phyloP scores from a whole-genome alignment of 1,140 invertebrate species.

The Zaprionus vittiger region DNA sequence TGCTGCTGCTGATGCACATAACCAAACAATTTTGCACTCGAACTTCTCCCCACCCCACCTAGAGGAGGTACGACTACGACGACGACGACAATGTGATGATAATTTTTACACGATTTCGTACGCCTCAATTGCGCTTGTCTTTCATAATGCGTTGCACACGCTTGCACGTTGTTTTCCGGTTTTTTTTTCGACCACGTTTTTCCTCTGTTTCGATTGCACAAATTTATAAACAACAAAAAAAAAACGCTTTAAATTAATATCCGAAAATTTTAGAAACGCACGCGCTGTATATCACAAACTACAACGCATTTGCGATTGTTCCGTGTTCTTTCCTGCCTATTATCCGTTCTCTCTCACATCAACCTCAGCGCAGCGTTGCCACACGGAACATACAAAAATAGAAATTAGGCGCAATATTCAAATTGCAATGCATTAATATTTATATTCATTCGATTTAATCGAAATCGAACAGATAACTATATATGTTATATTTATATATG shows the following conservation, averaged over 20 bases:
- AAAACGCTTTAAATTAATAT: conserved; percentile 19
- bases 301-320: conserved; percentile 46
- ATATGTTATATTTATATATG: not conserved
- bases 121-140: conserved; percentile 11
- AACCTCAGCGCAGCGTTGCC: conserved; percentile 1
- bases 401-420: not conserved
- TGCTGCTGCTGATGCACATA: conserved; percentile 57
- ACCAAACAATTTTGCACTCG: conserved; percentile 70
- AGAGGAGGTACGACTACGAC: conserved; percentile 6
- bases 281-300: conserved; percentile 25
- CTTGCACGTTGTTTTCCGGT: not conserved
- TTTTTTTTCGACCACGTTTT: not conserved
- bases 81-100: conserved; percentile 15
- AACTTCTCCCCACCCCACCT: conserved; percentile 16
- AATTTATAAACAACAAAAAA: conserved; percentile 20
- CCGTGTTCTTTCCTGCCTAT: not conserved
- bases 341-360: not conserved
- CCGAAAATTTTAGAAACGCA: conserved; percentile 26
- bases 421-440: not conserved
- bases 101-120: conserved; percentile 13
- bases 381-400: not conserved
- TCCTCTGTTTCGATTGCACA: not conserved
- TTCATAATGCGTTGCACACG: conserved; percentile 8
- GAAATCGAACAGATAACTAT: not conserved
- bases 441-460: not conserved